A percentile compares a stretch with the other conserved stretches of the same genome.
These are phyloP conservation scores for Setipinna tenuifilis DNA, from an alignment of 2,797 vertebrate genomes.

Conservation along the genomic window DNA sequence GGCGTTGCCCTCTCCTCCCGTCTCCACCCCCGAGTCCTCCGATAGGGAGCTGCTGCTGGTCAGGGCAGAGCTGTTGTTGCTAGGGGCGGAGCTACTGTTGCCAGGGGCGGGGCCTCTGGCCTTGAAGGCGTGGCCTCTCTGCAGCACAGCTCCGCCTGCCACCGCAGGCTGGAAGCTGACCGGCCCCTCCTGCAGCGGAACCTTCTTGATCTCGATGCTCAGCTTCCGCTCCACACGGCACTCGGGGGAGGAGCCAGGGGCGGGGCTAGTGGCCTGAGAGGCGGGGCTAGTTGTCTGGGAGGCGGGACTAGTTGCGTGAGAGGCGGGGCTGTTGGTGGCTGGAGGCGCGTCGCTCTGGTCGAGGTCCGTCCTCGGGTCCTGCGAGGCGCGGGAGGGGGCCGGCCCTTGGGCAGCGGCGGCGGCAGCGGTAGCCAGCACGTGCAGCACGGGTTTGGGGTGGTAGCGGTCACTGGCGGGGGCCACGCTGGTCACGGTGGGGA, in stretches of 20 bases:
- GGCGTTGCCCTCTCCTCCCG: conserved; percentile 64
- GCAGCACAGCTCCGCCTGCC: conserved; percentile 64
- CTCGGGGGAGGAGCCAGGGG: conserved; percentile 61
- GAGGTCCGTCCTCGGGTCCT: conserved; percentile 70
- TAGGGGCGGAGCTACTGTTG: conserved; percentile 68
- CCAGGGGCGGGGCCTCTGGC: conserved; percentile 75
- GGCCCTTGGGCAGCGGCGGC: background rate
- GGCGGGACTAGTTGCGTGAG: conserved; percentile 55
- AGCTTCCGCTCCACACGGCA: conserved; percentile 86
- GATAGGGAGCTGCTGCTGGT: conserved; percentile 78
- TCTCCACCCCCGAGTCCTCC: conserved; percentile 78
- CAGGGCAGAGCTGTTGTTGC: conserved; percentile 57
- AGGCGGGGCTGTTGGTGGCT: conserved; percentile 16
- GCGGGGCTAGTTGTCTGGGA: conserved; percentile 59
- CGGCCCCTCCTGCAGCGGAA: conserved; percentile 91
- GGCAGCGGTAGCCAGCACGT: conserved; percentile 77
- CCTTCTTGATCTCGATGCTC: conserved; percentile 96
- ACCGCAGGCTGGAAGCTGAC: conserved; percentile 84
- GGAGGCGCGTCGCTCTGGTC: conserved; percentile 87
- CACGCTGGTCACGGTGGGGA: conserved; percentile 93
- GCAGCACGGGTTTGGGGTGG: conserved; percentile 95
- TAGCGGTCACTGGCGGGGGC: conserved; percentile 98
- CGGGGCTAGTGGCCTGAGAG: conserved; percentile 30
- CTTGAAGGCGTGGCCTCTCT: conserved; percentile 89
- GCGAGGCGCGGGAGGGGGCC: conserved; percentile 47